Evolutionary conservation across 1,140 invertebrate genomes (phyloP).

Genomic region (Littorina saxatilis): DNA sequence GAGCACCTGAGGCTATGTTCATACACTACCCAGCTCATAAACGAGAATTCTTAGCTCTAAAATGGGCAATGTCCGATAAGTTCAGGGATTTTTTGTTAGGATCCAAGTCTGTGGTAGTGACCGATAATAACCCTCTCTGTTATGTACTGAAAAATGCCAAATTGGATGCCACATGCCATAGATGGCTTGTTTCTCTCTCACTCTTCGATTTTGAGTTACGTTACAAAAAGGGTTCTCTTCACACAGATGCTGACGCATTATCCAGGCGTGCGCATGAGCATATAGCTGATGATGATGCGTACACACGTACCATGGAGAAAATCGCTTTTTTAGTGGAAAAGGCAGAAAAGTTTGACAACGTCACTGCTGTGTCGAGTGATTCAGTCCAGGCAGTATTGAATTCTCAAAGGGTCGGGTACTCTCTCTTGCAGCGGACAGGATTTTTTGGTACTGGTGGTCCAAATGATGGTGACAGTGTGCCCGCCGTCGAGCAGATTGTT

Average conservation of each 20-base stretch:
- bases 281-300: not conserved
- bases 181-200: slow-evolving; percentile 40
- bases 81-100: slow-evolving; percentile 48
- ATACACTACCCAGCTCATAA: slow-evolving; percentile 27
- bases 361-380: not conserved
- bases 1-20: too few relatives aligned
- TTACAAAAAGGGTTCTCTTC: slow-evolving; percentile 36
- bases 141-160: too few relatives aligned
- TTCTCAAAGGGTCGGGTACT: too few relatives aligned
- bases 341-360: not conserved
- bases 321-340: not conserved
- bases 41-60: slow-evolving; percentile 33
- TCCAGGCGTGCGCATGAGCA: slow-evolving; percentile 22
- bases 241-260: slow-evolving; percentile 47
- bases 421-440: too few relatives aligned
- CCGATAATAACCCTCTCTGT: slow-evolving; percentile 48
- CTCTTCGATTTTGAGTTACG: slow-evolving; percentile 41
- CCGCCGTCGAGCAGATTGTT: not conserved
- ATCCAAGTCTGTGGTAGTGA: slow-evolving; percentile 34
- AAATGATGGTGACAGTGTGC: not conserved
- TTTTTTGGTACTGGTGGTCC: not conserved
- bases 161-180: slow-evolving; percentile 44
- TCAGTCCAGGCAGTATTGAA: not conserved
- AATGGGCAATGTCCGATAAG: slow-evolving; percentile 47
- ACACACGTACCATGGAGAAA: not conserved